Evolutionary conservation across 2,797 vertebrate genomes (phyloP), one percentile per base, ranked within the genome.

Genomic region (Okamejei kenojei): DNA sequence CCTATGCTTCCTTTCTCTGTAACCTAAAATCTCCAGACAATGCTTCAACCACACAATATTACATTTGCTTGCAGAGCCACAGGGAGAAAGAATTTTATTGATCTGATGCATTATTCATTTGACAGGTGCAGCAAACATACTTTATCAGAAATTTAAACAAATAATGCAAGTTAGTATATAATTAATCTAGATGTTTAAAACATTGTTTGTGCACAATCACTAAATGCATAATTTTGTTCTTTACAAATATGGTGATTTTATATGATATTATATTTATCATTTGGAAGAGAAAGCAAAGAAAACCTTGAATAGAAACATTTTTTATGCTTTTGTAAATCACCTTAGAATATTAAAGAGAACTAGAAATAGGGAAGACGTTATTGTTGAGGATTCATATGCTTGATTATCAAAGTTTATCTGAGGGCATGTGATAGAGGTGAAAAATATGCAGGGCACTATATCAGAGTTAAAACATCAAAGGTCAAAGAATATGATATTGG

Each of bases 401-500:
- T 68, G 61, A 65, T 7, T 15, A 65, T 15, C 58, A 32, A 68
- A 32, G 11, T 6, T 86, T 4, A n/a, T n/a, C 63, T n/a, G 84
- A 65, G 63, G 63, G 58, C 63, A 68, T 19, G 7, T 35, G n/a
- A 88, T 23, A 88, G 58, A n/a, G 61, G n/a, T 88, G 32, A 68
- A 88, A 88, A 21, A 8, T 35, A 35, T 63, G 82, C 58, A 63
- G 61, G 29, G 11, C 82, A 86, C 26, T 32, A 86, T 35, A n/a
- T 88, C 84, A 88, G 58, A 88, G 15, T n/a, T 35, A 65, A 88
- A 68, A 32, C 61, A 88, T 65, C 84, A 29, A 88, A 88, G 84
- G 32, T 86, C 84, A 88, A 88, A 88, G 61, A 88, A 88, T 88
- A 35, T 63, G 82, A 61, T 68, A 88, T n/a, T 88, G 29, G 61